Evolutionary conservation across 2,797 vertebrate genomes (phyloP).

Genomic region (Poeciliopsis gracilis): DNA sequence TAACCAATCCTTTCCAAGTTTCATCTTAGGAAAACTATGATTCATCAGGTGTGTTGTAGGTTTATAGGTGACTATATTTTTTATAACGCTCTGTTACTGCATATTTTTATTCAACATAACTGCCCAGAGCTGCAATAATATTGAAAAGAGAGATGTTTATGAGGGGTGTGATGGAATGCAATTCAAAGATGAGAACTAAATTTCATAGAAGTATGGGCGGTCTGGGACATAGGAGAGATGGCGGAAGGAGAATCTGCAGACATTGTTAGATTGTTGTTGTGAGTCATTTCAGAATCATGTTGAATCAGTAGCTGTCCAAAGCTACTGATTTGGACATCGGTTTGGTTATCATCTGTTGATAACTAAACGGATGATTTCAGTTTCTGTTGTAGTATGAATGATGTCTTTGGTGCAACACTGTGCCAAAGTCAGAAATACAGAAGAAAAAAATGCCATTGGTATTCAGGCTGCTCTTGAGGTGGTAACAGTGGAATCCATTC

Average conservation of each 20-base stretch:
- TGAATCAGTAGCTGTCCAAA: constrained; percentile 27
- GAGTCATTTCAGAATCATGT: not conserved
- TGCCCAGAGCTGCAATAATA: not conserved
- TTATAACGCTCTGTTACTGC: not conserved
- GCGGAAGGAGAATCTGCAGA: not conserved
- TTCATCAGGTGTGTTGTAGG: not conserved
- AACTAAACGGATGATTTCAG: constrained; percentile 17
- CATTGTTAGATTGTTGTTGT: not conserved
- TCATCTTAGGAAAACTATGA: not conserved
- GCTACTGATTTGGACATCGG: too few relatives aligned
- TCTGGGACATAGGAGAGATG: not conserved
- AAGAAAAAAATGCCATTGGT: constrained; percentile 10
- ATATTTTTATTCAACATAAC: not conserved
- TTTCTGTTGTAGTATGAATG: constrained; percentile 24
- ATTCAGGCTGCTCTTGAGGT: constrained; percentile 31
- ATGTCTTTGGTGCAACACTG: not conserved
- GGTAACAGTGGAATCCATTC: constrained; percentile 20
- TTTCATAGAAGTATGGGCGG: not conserved
- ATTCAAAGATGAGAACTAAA: not conserved
- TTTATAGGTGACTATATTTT: constrained; percentile 3
- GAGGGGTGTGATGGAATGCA: not conserved
- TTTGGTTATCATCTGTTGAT: not conserved
- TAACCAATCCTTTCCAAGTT: not conserved
- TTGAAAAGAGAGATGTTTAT: not conserved
- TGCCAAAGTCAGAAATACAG: constrained; percentile 20